These are phyloP conservation scores for Silurus meridionalis DNA, from an alignment of 2,113 vertebrate species.

Conservation along the genomic window DNA sequence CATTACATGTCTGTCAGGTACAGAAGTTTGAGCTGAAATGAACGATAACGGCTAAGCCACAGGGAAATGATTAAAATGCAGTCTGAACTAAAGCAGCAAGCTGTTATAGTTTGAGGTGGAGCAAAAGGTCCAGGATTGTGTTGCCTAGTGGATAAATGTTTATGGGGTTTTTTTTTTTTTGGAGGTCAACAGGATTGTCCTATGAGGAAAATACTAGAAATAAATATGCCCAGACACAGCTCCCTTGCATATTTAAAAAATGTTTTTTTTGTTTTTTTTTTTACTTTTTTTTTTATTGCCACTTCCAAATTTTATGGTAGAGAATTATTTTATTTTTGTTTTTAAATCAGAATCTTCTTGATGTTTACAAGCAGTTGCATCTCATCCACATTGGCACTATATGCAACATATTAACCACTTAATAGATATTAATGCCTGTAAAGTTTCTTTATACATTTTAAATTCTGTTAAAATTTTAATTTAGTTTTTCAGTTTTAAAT, in stretches of 20 bases:
- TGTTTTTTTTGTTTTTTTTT: neutral
- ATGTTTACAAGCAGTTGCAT: neutral
- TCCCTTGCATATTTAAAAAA: neutral
- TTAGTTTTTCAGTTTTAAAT: neutral
- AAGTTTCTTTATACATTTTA: neutral
- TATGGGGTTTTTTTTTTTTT: neutral
- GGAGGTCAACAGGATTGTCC: neutral
- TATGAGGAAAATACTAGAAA: neutral
- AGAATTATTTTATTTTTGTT: neutral
- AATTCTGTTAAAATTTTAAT: neutral
- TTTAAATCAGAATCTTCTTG: neutral
- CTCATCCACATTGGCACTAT: neutral
- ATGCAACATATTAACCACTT: neutral
- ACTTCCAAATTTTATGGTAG: neutral
- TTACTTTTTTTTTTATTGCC: neutral
- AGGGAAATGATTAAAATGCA: neutral
- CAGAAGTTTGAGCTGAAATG: neutral
- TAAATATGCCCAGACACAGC: neutral
- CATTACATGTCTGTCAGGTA: slow-evolving; percentile 9
- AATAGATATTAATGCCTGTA: neutral
- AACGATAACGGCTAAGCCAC: neutral
- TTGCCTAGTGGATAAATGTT: neutral
- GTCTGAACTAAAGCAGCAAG: neutral
- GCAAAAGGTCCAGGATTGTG: neutral
- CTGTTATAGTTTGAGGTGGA: neutral